A percentile compares a stretch with the other conserved stretches of the same genome.
Conservation (phyloP, 2,888 invertebrate genomes). For the Cephonodes hylas region DNA sequence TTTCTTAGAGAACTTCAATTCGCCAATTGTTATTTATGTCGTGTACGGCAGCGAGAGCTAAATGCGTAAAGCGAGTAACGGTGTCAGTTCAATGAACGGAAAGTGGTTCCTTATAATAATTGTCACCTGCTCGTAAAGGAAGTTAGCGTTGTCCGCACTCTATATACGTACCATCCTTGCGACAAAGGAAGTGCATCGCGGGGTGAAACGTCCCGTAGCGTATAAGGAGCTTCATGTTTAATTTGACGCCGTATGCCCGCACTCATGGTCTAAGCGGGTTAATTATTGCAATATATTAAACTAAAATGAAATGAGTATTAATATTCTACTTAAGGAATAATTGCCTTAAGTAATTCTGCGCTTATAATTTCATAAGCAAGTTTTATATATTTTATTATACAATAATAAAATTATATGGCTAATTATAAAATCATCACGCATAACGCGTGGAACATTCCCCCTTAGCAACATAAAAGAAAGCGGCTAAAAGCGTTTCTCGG, state of each 20-base stretch:
- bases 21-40: conserved; percentile 75
- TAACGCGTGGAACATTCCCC: background rate
- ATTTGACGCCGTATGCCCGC: conserved; percentile 21
- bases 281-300: background rate
- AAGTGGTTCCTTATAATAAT: conserved; percentile 69
- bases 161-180: conserved; percentile 51
- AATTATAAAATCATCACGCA: background rate
- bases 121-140: conserved; percentile 65
- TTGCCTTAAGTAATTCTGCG: background rate
- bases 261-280: background rate
- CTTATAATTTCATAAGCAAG: background rate
- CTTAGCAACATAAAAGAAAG: conserved; percentile 1
- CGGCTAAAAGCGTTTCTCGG: background rate
- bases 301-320: background rate
- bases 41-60: conserved; percentile 68
- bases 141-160: conserved; percentile 41
- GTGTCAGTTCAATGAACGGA: conserved; percentile 76
- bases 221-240: conserved; percentile 26
- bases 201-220: conserved; percentile 21
- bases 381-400: background rate
- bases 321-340: background rate
- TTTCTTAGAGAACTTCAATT: conserved; percentile 47
- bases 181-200: conserved; percentile 27
- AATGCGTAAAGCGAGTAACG: conserved; percentile 75
- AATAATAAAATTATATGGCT: background rate